Base-by-base conservation (phyloP, 2,888 invertebrate species). In the Microdon myrmicae region DNA sequence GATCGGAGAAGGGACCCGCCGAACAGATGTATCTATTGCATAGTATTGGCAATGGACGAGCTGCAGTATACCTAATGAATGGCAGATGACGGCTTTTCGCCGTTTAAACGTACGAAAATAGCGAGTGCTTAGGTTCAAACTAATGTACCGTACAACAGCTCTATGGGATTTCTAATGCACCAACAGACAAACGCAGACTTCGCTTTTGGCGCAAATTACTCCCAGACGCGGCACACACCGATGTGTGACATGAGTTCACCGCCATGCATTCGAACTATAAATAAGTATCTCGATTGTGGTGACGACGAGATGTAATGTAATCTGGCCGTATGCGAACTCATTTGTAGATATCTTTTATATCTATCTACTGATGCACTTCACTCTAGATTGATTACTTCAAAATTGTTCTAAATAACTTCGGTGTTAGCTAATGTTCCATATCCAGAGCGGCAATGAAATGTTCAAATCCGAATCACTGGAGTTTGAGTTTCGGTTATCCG, bases 21-120 rank as follows among this genome's bases (percentile, higher is more conserved):
- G 41, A 47, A 48, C 45, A 64, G 64, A 64, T 64, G 64, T 39
- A 51, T 45, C 12, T 56, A 51, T 58, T 47, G 51, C 51, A 64
- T 34, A 13, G 58, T 39, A 56, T 51, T 64, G 51, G 58, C 51
- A 64, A 58, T 64, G 58, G 37, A 47, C 45, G n/a, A n/a, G 37
- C 39, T 17, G 41, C 29, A 22, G 44, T 49, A n/a, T n/a, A n/a
- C 45, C 41, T 49, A 64, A 58, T 58, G 64, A 58, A 64, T 56
- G 58, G 51, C 58, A 58, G 51, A 64, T 58, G 64, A 64, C 56
- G 56, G 58, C 41, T 28, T 60, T 55, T 55, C 43, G 38, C 48
- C n/a, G n/a, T n/a, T 43, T 32, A 26, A 48, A 34, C 12, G 48
- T 49, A 55, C 41, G 23, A 51, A 64, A 64, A 64, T 64, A 64